Evolutionary conservation across 1,140 invertebrate species (phyloP), one percentile per base, ranked within the genome.

Genomic region (Penaeus vannamei): DNA sequence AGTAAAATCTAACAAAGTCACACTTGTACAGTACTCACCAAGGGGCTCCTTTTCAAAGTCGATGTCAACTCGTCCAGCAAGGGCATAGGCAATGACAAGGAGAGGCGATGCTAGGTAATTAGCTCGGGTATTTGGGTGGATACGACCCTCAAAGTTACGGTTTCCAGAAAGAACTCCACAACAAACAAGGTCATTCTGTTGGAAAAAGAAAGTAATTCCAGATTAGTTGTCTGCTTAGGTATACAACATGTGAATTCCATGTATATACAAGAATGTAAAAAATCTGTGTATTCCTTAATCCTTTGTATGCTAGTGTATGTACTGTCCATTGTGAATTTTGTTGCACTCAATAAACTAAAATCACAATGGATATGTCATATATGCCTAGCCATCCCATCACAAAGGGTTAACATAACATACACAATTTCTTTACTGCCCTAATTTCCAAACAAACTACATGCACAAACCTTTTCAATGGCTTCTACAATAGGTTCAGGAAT

Each of bases 91-190:
- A 91, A 99, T 98, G 29, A 99, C 98, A 19, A 99, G 93, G 10
- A 98, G 95, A 0, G 98, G 98, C 20, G 97, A 98, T 0, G 98
- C 98, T 80, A 99, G 94, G 92, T 99, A 99, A 93, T 99, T 99
- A 29, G 98, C 98, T 60, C 98, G 93, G 0, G 98, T 99, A 92
- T 98, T 96, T 0, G 98, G 98, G 93, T 99, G 98, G 92, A 99
- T 98, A 85, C 98, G 95, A 23, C 98, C 98, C 93, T 99, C 98
- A 93, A 99, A 99, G 93, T 99, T 99, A 2, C 98, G 94, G 93
- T 99, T 99, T 1, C 98, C 98, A 0, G 98, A 99, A 0, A 99
- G 93, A 2, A 99, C 97, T 32, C 98, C 98, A 92, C 96, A 97
- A 92, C 97, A 98, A 0, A 99, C 97, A 14, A 99, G 94, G 92